Evolutionary conservation across 1,140 invertebrate genomes (phyloP).

Genomic region (Bombus balteatus): DNA sequence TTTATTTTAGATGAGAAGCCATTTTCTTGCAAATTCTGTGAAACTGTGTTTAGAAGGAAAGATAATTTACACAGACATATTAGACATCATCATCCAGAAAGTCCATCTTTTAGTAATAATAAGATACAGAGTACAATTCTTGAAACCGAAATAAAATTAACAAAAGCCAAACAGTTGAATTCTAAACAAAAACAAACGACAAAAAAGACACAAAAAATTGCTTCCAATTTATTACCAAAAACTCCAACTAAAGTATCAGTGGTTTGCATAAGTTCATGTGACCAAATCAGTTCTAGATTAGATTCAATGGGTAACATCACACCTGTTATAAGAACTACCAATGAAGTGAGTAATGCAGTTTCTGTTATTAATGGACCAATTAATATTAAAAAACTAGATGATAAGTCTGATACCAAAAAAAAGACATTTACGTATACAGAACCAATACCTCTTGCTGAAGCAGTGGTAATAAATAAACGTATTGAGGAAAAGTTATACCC

Average conservation of each 20-base stretch:
- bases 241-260: slow-evolving; percentile 55
- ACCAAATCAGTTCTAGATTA: slow-evolving; percentile 74
- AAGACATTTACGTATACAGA: slow-evolving; percentile 76
- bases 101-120: slow-evolving; percentile 25
- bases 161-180: slow-evolving; percentile 55
- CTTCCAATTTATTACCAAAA: slow-evolving; percentile 25
- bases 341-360: slow-evolving; percentile 78
- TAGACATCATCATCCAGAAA: slow-evolving; percentile 80
- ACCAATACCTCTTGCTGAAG: slow-evolving; percentile 77
- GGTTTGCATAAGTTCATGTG: slow-evolving; percentile 61
- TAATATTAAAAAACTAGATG: slow-evolving; percentile 62
- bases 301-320: slow-evolving; percentile 77
- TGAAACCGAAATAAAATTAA: slow-evolving; percentile 35
- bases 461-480: slow-evolving; percentile 77
- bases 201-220: slow-evolving; percentile 55
- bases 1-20: slow-evolving; percentile 78
- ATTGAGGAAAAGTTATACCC: slow-evolving; percentile 81
- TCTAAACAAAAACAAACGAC: slow-evolving; percentile 48
- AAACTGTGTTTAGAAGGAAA: slow-evolving; percentile 80
- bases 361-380: slow-evolving; percentile 80
- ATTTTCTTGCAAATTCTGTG: slow-evolving; percentile 80
- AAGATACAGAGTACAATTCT: slow-evolving; percentile 3
- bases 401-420: slow-evolving; percentile 65
- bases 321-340: slow-evolving; percentile 76
- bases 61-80: slow-evolving; percentile 82